A percentile compares a stretch with the other conserved stretches of the same genome.
phyloP scores from a whole-genome alignment of 2,113 vertebrate species.

The Mystacornis crossleyi region DNA sequence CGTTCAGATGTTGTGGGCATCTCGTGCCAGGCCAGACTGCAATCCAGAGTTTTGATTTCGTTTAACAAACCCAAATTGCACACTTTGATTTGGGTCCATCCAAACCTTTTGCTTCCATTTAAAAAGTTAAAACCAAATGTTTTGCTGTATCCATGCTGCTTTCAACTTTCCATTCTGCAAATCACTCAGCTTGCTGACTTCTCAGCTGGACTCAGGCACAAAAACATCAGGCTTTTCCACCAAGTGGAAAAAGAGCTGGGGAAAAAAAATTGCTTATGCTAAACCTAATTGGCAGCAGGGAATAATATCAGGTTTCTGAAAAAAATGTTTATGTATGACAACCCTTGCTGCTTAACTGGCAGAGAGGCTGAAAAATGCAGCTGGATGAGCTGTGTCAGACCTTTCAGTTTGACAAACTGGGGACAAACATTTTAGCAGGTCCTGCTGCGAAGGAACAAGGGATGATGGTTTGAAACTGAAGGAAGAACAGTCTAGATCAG shows the following conservation, averaged over 20 bases:
- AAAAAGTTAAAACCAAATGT: neutral
- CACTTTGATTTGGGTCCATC: neutral
- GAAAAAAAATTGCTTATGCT: neutral
- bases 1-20: neutral
- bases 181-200: neutral
- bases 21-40: neutral
- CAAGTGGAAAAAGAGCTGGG: neutral
- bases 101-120: neutral
- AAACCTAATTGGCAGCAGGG: neutral
- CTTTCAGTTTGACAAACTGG: neutral
- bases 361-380: neutral
- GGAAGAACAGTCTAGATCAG: neutral
- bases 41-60: neutral
- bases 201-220: neutral
- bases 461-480: neutral
- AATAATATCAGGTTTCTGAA: neutral
- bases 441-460: neutral
- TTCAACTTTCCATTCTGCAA: neutral
- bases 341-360: neutral
- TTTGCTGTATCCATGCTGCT: neutral
- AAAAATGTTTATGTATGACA: neutral
- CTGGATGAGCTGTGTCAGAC: neutral
- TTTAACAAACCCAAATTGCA: neutral
- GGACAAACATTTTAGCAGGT: neutral
- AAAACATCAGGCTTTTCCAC: neutral